Percentiles rank a stretch among this genome's conserved stretches.
Evolutionary conservation across 2,888 invertebrate genomes (phyloP).

Genomic region (Amiota mariae): DNA sequence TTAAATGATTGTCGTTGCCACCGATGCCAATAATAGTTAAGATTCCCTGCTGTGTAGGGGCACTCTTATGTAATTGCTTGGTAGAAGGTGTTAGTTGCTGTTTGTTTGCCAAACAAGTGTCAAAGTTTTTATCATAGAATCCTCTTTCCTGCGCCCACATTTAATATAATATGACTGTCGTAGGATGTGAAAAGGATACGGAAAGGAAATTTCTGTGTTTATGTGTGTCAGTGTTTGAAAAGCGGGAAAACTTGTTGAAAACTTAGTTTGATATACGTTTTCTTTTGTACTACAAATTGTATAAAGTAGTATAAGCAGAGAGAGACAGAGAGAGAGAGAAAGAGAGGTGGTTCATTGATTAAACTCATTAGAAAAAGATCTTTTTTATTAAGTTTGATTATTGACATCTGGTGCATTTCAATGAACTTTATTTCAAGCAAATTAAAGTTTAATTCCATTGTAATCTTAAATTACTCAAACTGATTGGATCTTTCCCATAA

Average conservation of each 20-base stretch:
- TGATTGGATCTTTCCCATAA: too few species aligned
- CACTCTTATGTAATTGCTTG: not conserved
- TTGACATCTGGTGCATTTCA: too few species aligned
- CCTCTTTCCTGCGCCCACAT: not conserved
- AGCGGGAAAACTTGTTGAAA: conserved; percentile 57
- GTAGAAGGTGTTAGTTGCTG: not conserved
- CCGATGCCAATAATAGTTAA: conserved; percentile 11
- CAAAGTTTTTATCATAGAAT: conserved; percentile 48
- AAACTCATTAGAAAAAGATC: too few species aligned
- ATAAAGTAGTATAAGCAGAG: too few species aligned
- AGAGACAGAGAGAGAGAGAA: too few species aligned
- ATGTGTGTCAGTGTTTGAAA: conserved; percentile 45
- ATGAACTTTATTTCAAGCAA: too few species aligned
- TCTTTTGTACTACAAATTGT: too few species aligned
- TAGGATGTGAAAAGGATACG: conserved; percentile 34
- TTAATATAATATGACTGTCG: not conserved
- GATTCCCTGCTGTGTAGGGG: not conserved
- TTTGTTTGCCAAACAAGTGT: conserved; percentile 61
- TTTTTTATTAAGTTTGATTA: too few species aligned
- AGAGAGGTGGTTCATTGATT: too few species aligned
- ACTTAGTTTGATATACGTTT: conserved; percentile 58
- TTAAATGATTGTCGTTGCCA: conserved; percentile 56
- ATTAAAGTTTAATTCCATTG: too few species aligned
- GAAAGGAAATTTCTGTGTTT: conserved; percentile 42
- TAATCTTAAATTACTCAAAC: too few species aligned